Evolutionary conservation across 1,140 invertebrate genomes (phyloP), one percentile per base, ranked within the genome.

Genomic region (Hycleus cichorii): DNA sequence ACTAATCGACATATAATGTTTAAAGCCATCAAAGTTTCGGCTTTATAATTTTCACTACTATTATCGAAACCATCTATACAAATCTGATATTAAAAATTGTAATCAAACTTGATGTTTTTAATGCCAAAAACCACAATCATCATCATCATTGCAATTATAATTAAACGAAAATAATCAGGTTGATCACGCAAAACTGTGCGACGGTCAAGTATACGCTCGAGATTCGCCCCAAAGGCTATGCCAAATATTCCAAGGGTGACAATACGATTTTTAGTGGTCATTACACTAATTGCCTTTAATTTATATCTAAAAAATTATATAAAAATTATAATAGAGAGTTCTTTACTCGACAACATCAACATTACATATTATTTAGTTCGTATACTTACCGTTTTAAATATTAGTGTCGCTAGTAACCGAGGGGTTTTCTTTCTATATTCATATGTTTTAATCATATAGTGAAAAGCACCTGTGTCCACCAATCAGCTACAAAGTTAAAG

Each of bases 381-480:
- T 4, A n/a, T 24, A 42, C 44, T 53, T 59, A 48, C 69, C 70
- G 64, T 59, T 38, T 32, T 27, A 54, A 38, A 43, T 54, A 47
- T 46, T 60, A 64, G 68, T 52, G 70, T 70, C 71, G 68, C 69
- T 69, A 71, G 58, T 68, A 63, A 60, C 58, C 69, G 70, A 64
- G 60, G 60, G 60, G 52, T 44, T 47, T 53, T 25, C 51, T 49
- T 49, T 63, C 49, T 59, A 64, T 60, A 60, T 50, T 59, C 58
- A 64, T 66, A 73, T 64, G 63, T 54, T 64, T 63, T 71, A 66
- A 70, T 71, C 69, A 70, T 69, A 70, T 50, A 59, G 65, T 61
- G 53, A 48, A 65, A 65, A 65, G 59, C 59, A 58, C 44, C 55
- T 43, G 55, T 54, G 39, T 59, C 64, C 56, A 55, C 72, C 71